Evolutionary conservation across 2,888 invertebrate species (phyloP).

Genomic region (Eupithecia vulgata): DNA sequence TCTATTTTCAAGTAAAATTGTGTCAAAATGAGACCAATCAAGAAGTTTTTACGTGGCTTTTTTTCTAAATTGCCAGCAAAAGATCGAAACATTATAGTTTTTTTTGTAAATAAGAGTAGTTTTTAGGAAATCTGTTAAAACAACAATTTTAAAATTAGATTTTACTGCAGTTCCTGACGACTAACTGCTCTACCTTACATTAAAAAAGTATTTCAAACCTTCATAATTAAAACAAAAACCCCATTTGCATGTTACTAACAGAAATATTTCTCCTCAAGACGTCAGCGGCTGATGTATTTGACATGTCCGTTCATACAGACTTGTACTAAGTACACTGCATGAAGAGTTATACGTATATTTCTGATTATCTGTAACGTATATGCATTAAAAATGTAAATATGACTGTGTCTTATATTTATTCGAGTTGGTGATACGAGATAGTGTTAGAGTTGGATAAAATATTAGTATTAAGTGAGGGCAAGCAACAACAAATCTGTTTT

Average conservation of each 20-base stretch:
- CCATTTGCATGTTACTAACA: slow-evolving; percentile 42
- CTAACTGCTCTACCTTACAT: background rate
- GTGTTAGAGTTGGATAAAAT: background rate
- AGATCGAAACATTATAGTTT: no score
- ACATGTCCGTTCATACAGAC: slow-evolving; percentile 69
- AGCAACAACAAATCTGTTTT: background rate
- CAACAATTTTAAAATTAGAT: background rate
- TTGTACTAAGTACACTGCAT: slow-evolving; percentile 66
- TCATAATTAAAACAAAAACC: slow-evolving; percentile 39
- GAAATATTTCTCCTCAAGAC: slow-evolving; percentile 67
- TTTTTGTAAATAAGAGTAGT: no score
- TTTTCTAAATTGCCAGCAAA: background rate
- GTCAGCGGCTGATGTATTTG: slow-evolving; percentile 67
- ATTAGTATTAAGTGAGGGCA: background rate
- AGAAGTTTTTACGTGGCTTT: background rate
- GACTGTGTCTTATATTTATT: background rate
- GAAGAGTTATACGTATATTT: slow-evolving; percentile 62
- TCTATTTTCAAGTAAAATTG: background rate
- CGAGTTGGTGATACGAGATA: background rate
- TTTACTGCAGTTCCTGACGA: background rate
- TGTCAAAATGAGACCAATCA: background rate
- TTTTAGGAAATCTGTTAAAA: no score
- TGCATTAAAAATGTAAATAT: slow-evolving; percentile 46
- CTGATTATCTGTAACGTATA: slow-evolving; percentile 51
- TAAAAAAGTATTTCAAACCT: slow-evolving; percentile 19